phyloP scores from a whole-genome alignment of 2,113 vertebrate species.

The Hypanus sabinus region DNA sequence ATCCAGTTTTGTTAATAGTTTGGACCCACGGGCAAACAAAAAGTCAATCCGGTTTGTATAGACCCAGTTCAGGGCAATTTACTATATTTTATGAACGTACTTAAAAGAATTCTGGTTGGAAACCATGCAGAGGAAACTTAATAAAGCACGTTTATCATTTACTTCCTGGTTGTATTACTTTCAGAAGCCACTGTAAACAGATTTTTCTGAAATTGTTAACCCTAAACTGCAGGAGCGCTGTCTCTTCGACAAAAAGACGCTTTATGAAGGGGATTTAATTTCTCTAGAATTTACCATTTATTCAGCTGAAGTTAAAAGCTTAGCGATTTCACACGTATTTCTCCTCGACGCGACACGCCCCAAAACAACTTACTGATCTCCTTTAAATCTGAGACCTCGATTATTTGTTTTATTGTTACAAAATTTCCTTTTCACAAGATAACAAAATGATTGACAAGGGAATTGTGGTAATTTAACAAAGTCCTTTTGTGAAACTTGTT shows the following conservation, averaged over 20 bases:
- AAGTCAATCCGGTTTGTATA: neutral
- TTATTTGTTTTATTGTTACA: neutral
- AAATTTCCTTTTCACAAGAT: too few relatives aligned
- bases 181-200: neutral
- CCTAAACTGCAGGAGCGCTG: too few relatives aligned
- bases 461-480: too few relatives aligned
- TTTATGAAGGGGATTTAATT: neutral
- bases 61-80: neutral
- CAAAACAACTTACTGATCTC: neutral
- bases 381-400: neutral
- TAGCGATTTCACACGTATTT: neutral
- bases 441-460: neutral
- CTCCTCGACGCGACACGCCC: neutral
- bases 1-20: neutral
- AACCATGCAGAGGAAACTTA: too few relatives aligned
- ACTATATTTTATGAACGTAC: neutral
- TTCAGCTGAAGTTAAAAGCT: too few relatives aligned
- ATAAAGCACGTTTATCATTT: neutral
- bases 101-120: neutral
- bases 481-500: neutral
- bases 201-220: neutral
- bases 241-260: neutral
- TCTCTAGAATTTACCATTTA: neutral
- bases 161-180: neutral
- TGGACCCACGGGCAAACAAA: neutral